Evolutionary conservation across 2,797 vertebrate species (phyloP), one percentile per base, ranked within the genome.

Genomic region (Mastacembelus armatus): DNA sequence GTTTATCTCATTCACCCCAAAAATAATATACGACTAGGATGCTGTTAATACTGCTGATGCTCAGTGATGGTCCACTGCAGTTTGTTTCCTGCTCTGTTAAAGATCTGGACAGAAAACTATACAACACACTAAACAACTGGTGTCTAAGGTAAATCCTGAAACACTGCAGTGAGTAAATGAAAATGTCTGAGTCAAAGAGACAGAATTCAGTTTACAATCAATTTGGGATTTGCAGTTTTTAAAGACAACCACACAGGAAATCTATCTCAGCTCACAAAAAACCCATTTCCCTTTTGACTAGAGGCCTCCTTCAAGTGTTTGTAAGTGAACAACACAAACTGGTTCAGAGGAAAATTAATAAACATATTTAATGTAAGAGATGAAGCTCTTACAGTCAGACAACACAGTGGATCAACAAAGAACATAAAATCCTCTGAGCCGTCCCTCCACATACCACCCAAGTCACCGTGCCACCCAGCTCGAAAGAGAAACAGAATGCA

Each of bases 391-490:
- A 66, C 40, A 68, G 44, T 52, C 10, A 29, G 56, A 79, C 42
- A 29, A 48, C 39, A 38, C 49, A 74, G 62, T 40, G 73, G 48
- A 58, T 83, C 56, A 68, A 49, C 77, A 77, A 76, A 89, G 65
- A 69, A 67, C 11, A 72, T 59, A 50, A 78, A 81, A 83, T 84
- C 69, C 56, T 66, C 45, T 58, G 54, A 83, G 71, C 63, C 61
- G 5, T 58, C 44, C 30, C 55, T 69, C 51, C 29, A 61, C 74
- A 85, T 80, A 80, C 89, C 86, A 88, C 88, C 88, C 86, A 85
- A 77, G 85, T 77, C 68, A 83, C 55, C 51, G 62, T 81, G 87
- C 86, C 86, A 88, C 85, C 89, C 87, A 90, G 81, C 68, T 74
- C 19, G 85, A 85, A 65, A 59, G 67, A 62, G 22, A 78, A 83